Evolutionary conservation across 2,888 invertebrate species (phyloP), one percentile per base, ranked within the genome.

Genomic region (Agrypnus murinus): DNA sequence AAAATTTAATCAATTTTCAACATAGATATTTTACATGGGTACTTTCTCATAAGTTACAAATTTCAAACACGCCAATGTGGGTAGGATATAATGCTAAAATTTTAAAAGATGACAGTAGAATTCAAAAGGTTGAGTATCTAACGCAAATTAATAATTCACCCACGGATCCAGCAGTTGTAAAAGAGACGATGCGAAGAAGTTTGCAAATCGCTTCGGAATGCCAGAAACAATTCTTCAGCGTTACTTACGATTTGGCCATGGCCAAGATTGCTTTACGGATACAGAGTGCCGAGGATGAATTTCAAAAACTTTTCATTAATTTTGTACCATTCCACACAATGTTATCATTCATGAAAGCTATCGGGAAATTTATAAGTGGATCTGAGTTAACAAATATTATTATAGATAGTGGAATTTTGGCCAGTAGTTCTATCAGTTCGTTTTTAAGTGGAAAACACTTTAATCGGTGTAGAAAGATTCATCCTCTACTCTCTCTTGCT

Each of bases 141-240:
- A 73, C 60, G 1, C 43, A 32, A 17, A 43, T 60, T 7, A 40
- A 62, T 46, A n/a, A 5, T 2, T 62, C 45, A 10, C 62, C 31
- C 1, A 45, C 46, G 2, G n/a, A 65, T 58, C 32, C 55, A 32
- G 66, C 73, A 10, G 75, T 78, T 12, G 75, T 80, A 34, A 2
- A 62, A 8, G 72, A 78, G 69, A 81, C 81, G 43, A 75, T 79
- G 79, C 48, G 19, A 45, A 71, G 69, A 68, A 59, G 65, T 34
- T 71, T 72, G 72, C 5, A 78, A 71, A 71, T 78, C 34, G 77
- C 77, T 64, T 43, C 63, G 36, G 77, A 81, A 68, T 75, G 69
- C 14, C 34, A 66, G 3, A 67, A 79, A 60, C 7, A 9, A 7
- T 72, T 75, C 46, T 78, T 63, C 0, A 65, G 77, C 69, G 77